Conservation (phyloP, 2,888 invertebrate species). For the Rugalucina vietnamica region DNA sequence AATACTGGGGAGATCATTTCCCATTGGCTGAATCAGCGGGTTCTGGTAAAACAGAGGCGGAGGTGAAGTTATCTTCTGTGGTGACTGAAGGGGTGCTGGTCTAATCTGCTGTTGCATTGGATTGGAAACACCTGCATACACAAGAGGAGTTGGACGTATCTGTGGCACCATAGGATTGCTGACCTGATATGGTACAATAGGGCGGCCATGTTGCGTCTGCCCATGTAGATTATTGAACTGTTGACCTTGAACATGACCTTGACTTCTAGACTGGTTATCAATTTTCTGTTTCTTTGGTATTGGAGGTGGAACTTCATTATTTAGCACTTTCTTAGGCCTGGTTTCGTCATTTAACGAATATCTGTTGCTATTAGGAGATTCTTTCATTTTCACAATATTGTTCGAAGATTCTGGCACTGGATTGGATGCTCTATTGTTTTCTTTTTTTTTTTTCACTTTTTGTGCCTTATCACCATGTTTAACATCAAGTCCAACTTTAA, state of each 20-base stretch:
- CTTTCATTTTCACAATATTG: not conserved
- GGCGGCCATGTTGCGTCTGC: conserved; percentile 41
- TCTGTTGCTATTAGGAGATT: conserved; percentile 3
- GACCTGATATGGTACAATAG: conserved; percentile 63
- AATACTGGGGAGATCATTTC: conserved; percentile 64
- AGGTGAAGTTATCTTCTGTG: conserved; percentile 41
- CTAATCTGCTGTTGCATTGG: conserved; percentile 61
- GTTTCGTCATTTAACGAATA: not conserved
- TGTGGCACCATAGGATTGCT: conserved; percentile 68
- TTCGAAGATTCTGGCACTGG: conserved; percentile 9
- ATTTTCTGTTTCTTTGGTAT: conserved; percentile 46
- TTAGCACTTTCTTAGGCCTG: conserved; percentile 25
- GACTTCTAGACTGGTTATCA: conserved; percentile 16
- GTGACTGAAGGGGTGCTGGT: conserved; percentile 63
- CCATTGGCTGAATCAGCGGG: conserved; percentile 15
- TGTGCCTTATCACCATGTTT: conserved; percentile 41
- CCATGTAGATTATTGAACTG: conserved; percentile 15
- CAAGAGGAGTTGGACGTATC: conserved; percentile 69
- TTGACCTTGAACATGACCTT: not conserved
- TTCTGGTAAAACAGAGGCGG: conserved; percentile 25
- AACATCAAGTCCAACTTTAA: conserved; percentile 67
- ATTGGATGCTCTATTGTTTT: conserved; percentile 29
- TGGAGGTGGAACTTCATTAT: conserved; percentile 59
- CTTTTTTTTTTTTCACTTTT: conserved; percentile 48
- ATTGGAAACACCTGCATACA: conserved; percentile 65